Evolutionary conservation across 2,888 invertebrate genomes (phyloP), one percentile per base, ranked within the genome.

Genomic region (Netelia virgata): DNA sequence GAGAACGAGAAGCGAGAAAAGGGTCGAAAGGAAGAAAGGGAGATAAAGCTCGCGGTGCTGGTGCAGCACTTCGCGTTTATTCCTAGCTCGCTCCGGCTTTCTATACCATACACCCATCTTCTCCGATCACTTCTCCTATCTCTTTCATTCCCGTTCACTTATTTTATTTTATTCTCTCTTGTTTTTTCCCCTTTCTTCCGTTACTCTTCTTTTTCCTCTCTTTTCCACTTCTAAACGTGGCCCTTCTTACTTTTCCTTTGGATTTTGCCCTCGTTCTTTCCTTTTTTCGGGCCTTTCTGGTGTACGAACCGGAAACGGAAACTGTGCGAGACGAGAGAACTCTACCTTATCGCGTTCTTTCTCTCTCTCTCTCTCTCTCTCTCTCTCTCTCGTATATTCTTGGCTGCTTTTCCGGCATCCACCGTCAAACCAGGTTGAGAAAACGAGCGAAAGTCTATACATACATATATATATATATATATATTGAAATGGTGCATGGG

Each of bases 271-370:
- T 72, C 57, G 57, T 64, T 50, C 74, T 36, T 55, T 76, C 59
- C 41, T 73, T 69, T 64, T 43, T 73, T 36, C 76, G n/a, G 50
- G 59, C 18, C 70, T 78, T 66, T 69, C 36, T 69, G 10, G 14
- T 43, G 36, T 82, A 78, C 66, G 59, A 23, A 83, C 82, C 90
- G 90, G 89, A 90, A 91, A 87, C 89, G 89, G 90, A 91, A 90
- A 88, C 89, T 86, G 88, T 86, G 89, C 88, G 89, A 89, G 88
- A 90, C 89, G 87, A 86, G 72, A 86, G 68, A 84, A 76, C 74
- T 76, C 68, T 23, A 18, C 70, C 77, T 87, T 87, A 82, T 36
- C 36, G 36, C 36, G 5, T 36, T 36, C 6, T 36, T 68, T 80
- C n/a, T n/a, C n/a, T n/a, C n/a, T n/a, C n/a, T n/a, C n/a, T n/a